A percentile compares a stretch with the other conserved stretches of the same genome.
Conservation (phyloP, 2,888 invertebrate species). For the Helleia helle region DNA sequence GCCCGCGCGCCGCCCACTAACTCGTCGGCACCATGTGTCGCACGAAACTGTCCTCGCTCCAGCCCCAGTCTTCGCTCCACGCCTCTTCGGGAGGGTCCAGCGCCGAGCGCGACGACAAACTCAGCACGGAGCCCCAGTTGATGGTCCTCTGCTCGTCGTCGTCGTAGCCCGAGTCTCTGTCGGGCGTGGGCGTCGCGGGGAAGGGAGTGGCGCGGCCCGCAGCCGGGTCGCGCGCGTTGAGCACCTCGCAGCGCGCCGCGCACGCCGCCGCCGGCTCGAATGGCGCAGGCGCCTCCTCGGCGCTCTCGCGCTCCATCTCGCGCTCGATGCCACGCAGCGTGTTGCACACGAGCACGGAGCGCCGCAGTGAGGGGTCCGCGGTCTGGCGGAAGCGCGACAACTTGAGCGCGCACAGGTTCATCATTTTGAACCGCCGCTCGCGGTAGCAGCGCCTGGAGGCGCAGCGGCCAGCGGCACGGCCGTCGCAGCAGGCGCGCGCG, state of each 20-base stretch:
- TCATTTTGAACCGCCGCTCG: constrained; percentile 88
- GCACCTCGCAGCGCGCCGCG: constrained; percentile 74
- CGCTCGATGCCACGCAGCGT: constrained; percentile 90
- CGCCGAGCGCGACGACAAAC: constrained; percentile 89
- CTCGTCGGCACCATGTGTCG: constrained; percentile 80
- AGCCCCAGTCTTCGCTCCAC: constrained; percentile 77
- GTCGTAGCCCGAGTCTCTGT: constrained; percentile 84
- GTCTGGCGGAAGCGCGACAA: constrained; percentile 90
- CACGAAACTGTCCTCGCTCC: constrained; percentile 81
- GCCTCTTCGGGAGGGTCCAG: constrained; percentile 88
- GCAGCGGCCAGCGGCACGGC: constrained; percentile 82
- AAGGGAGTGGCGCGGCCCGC: constrained; percentile 81
- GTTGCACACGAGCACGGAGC: constrained; percentile 95
- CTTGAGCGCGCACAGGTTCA: constrained; percentile 94
- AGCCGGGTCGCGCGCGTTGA: constrained; percentile 50
- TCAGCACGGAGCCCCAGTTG: constrained; percentile 93
- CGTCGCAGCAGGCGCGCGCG: constrained; percentile 85
- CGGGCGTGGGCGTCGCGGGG: constrained; percentile 71
- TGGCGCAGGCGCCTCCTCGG: constrained; percentile 73
- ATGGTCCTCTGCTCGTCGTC: constrained; percentile 87
- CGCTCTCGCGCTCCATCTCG: constrained; percentile 85
- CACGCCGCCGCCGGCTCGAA: constrained; percentile 57
- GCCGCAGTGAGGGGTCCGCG: constrained; percentile 89
- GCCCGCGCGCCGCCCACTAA: constrained; percentile 74
- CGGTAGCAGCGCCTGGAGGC: constrained; percentile 87